phyloP scores from a whole-genome alignment of 2,888 invertebrate species.

The Amaurobius ferox region DNA sequence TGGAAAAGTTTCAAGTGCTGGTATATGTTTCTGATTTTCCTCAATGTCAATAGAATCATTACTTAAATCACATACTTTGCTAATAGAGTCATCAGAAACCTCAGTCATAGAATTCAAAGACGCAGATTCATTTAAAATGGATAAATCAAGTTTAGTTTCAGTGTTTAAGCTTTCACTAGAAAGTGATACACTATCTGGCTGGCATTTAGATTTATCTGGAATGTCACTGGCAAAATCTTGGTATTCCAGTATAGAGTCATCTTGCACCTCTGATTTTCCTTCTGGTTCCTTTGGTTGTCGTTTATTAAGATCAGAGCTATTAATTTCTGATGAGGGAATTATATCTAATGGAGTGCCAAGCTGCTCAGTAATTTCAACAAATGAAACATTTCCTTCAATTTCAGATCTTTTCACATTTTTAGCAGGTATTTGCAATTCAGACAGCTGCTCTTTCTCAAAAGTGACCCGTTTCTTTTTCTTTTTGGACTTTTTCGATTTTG shows the following conservation, averaged over 20 bases:
- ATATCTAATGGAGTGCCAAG: no score
- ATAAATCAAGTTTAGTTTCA: no score
- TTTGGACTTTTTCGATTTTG: not conserved
- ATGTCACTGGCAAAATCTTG: no score
- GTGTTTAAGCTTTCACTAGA: no score
- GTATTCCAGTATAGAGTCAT: no score
- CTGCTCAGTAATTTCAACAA: not conserved
- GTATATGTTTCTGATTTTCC: no score
- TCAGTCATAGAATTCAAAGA: not conserved
- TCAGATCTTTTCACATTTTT: not conserved
- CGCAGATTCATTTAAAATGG: no score
- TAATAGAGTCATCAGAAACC: not conserved
- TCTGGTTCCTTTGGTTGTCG: no score
- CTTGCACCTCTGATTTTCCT: not conserved
- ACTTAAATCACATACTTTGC: not conserved
- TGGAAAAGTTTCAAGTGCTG: not conserved
- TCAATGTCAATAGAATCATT: not conserved
- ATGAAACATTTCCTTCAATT: not conserved
- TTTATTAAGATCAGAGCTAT: no score
- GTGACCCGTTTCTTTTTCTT: conserved; percentile 3
- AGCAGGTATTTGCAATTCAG: not conserved
- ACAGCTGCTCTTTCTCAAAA: not conserved
- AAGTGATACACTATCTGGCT: no score
- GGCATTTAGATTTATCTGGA: no score
- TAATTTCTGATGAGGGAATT: no score